phyloP scores from a whole-genome alignment of 2,113 vertebrate genomes.

The Entelurus aequoreus region DNA sequence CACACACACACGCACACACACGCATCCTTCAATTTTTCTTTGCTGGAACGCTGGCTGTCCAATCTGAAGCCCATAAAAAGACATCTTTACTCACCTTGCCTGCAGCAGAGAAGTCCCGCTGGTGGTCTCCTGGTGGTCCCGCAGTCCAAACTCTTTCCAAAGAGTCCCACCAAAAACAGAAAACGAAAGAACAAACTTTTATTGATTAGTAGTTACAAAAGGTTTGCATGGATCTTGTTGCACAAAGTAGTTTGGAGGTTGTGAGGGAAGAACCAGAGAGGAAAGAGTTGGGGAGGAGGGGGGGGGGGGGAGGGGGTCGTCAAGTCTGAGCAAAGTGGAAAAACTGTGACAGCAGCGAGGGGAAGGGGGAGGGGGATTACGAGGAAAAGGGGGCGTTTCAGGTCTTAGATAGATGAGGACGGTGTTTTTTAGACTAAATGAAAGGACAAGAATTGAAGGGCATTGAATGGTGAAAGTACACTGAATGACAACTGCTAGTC shows the following conservation, averaged over 20 bases:
- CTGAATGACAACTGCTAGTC: no score
- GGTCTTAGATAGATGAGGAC: background rate
- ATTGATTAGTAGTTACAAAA: no score
- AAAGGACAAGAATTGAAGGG: no score
- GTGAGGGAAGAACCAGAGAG: constrained; percentile 26
- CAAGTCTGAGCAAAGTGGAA: constrained; percentile 38
- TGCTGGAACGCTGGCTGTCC: no score
- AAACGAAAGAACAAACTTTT: constrained; percentile 1
- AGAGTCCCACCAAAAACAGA: no score
- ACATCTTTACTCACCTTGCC: constrained; percentile 40
- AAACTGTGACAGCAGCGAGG: constrained; percentile 41
- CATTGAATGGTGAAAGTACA: no score
- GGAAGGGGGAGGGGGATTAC: background rate
- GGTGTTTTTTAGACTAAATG: no score
- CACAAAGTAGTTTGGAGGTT: background rate
- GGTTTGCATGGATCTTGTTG: background rate
- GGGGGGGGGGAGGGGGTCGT: constrained; percentile 24
- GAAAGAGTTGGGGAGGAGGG: background rate
- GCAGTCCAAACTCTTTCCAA: no score
- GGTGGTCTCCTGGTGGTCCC: no score
- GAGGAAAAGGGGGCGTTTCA: constrained; percentile 22
- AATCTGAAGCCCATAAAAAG: background rate
- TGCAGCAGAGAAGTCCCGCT: constrained; percentile 1
- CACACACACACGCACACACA: no score
- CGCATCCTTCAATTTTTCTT: no score